Conservation (phyloP, 2,888 invertebrate species). For the Pollenia angustigena region DNA sequence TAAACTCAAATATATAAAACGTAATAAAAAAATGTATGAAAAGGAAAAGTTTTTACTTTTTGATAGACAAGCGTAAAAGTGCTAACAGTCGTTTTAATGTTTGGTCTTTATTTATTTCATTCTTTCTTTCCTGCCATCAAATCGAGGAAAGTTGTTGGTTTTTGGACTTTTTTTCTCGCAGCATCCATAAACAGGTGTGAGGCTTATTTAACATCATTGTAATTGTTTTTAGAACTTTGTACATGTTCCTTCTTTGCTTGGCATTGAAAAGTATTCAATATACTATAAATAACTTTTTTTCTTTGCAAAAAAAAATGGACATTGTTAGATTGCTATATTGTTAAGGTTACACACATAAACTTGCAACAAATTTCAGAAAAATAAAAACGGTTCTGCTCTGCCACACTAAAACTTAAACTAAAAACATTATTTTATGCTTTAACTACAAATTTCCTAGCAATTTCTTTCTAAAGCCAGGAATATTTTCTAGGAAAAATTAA, state of each 20-base stretch:
- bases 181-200: not conserved
- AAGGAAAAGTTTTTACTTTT: slow-evolving; percentile 3
- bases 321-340: slow-evolving; percentile 8
- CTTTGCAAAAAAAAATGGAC: not conserved
- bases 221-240: slow-evolving; percentile 19
- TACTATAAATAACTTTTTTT: not conserved
- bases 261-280: not conserved
- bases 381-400: not conserved
- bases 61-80: slow-evolving; percentile 41
- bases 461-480: slow-evolving; percentile 8
- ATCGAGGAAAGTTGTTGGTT: slow-evolving; percentile 4
- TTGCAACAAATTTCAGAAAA: not conserved
- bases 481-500: not conserved
- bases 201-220: not conserved
- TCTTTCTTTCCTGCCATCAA: not conserved
- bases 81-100: not conserved
- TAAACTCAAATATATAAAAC: too few relatives aligned
- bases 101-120: too few relatives aligned
- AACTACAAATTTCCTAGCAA: not conserved
- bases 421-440: slow-evolving; percentile 18
- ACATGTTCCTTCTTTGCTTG: not conserved
- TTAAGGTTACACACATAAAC: slow-evolving; percentile 1
- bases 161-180: not conserved
- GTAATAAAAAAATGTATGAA: not conserved
- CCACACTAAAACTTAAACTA: not conserved